These are phyloP conservation scores for Troilus luridus DNA, from an alignment of 2,888 invertebrate genomes.

Conservation along the genomic window DNA sequence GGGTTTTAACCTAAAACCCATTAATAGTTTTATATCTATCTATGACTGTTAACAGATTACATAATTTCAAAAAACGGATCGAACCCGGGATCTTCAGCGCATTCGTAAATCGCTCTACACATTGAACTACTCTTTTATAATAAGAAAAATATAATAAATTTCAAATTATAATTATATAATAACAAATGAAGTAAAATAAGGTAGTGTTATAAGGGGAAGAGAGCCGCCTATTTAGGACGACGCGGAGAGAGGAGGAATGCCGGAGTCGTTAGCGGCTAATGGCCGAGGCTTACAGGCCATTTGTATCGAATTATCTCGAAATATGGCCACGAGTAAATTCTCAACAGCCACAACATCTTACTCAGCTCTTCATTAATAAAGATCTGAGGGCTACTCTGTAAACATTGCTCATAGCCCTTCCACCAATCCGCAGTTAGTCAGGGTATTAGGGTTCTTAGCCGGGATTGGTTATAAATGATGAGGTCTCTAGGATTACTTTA, in stretches of 20 bases:
- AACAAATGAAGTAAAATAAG: neutral
- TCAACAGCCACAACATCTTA: constrained; percentile 50
- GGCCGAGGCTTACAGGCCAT: constrained; percentile 11
- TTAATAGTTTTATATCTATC: too few relatives aligned
- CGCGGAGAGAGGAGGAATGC: neutral
- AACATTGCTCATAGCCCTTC: constrained; percentile 21
- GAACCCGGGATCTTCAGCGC: too few relatives aligned
- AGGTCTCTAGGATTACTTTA: neutral
- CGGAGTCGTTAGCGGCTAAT: constrained; percentile 24
- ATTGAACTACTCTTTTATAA: too few relatives aligned
- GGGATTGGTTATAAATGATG: neutral
- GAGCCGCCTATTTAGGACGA: constrained; percentile 8
- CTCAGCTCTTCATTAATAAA: constrained; percentile 32
- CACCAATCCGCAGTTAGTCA: neutral
- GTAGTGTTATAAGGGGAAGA: neutral
- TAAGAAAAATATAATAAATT: neutral
- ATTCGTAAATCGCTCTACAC: too few relatives aligned
- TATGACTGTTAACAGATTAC: too few relatives aligned
- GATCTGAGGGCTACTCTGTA: constrained; percentile 41
- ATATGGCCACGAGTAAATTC: constrained; percentile 41
- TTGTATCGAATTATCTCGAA: constrained; percentile 49
- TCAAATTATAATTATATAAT: neutral
- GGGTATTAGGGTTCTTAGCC: neutral
- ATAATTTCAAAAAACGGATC: too few relatives aligned
- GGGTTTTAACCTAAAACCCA: too few relatives aligned